Conservation (phyloP, 2,113 vertebrate genomes). For the Zosterops hypoxanthus region DNA sequence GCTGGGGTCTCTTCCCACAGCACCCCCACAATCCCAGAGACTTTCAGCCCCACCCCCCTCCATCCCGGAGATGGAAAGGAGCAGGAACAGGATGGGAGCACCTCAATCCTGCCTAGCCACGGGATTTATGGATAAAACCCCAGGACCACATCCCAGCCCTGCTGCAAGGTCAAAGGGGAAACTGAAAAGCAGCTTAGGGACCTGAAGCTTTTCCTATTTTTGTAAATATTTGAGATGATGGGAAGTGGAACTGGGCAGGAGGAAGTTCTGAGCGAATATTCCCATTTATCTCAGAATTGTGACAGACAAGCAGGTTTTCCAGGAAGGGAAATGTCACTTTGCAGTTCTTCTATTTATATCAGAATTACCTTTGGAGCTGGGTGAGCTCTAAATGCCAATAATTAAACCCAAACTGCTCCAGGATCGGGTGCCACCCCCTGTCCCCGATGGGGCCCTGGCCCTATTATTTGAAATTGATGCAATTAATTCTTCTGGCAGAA, state of each 20-base stretch:
- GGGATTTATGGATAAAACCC: neutral
- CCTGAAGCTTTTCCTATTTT: neutral
- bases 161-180: neutral
- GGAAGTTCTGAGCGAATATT: neutral
- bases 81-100: rapidly evolving
- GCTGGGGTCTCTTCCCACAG: neutral
- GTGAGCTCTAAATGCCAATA: neutral
- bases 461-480: conserved; percentile 48
- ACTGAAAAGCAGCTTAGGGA: neutral
- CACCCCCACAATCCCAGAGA: rapidly evolving
- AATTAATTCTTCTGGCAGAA: conserved; percentile 49
- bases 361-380: neutral
- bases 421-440: neutral
- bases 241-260: neutral
- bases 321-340: neutral
- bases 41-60: neutral
- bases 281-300: neutral
- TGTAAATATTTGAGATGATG: neutral
- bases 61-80: rapidly evolving
- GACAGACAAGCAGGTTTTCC: neutral
- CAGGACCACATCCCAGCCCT: neutral
- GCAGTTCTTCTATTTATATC: neutral
- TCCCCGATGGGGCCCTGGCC: neutral
- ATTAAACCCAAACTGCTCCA: neutral
- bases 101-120: rapidly evolving